Evolutionary conservation across 1,140 invertebrate species (phyloP).

Genomic region (Pectinophora gossypiella): DNA sequence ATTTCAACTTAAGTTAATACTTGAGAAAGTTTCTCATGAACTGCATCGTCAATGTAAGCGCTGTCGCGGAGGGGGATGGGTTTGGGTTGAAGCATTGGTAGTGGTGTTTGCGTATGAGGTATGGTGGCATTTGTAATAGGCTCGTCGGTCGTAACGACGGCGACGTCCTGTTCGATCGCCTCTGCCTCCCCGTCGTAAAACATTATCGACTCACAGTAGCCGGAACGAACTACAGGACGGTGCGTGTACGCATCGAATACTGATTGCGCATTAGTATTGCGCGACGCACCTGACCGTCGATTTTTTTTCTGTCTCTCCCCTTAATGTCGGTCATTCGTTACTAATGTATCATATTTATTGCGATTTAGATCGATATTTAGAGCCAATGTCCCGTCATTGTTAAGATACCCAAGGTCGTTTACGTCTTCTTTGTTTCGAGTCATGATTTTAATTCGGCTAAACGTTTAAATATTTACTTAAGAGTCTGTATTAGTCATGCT

Average conservation of each 20-base stretch:
- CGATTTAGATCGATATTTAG: constrained; percentile 44
- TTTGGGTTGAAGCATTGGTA: background rate
- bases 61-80: constrained; percentile 31
- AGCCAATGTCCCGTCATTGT: constrained; percentile 54
- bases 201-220: constrained; percentile 73
- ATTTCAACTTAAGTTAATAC: constrained; percentile 41
- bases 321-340: constrained; percentile 71
- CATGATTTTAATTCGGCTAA: background rate
- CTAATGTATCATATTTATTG: constrained; percentile 70
- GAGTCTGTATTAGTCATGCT: too few relatives aligned
- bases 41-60: constrained; percentile 46
- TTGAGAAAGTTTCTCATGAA: constrained; percentile 25
- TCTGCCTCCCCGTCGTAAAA: constrained; percentile 60
- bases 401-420: constrained; percentile 45
- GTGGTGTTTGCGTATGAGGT: constrained; percentile 53
- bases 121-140: constrained; percentile 69
- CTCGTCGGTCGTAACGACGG: constrained; percentile 70
- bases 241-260: constrained; percentile 65
- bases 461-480: too few relatives aligned
- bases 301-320: constrained; percentile 68
- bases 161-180: constrained; percentile 68
- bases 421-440: constrained; percentile 33
- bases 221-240: constrained; percentile 72
- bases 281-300: constrained; percentile 65
- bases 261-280: constrained; percentile 73